Base-by-base conservation (phyloP, 2,888 invertebrate genomes). In the Agelastica alni region DNA sequence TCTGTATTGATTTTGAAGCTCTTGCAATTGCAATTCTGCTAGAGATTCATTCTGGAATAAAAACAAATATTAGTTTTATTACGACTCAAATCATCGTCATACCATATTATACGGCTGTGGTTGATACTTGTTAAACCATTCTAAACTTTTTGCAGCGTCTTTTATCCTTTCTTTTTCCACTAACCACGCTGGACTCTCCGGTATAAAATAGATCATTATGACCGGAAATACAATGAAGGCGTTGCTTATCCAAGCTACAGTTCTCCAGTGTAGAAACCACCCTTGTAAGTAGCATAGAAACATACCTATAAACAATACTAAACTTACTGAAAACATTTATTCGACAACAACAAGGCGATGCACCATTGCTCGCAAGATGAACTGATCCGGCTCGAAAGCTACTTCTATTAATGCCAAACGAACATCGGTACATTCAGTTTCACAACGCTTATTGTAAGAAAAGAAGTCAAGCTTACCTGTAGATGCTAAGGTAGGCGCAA, bases 161-260 rank as follows among this genome's bases (percentile, higher is more conserved):
- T 80, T 80, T 9, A 75, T 70, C 12, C 78, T 73, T 1, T 81
- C 82, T 64, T 79, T 81, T 0, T 81, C 78, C 1, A 83, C 78
- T 1, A 83, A 72, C 83, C 83, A 84, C 1, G 80, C 78, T 0
- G 84, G 83, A 52, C 83, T 83, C 70, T 84, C 84, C 1, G 82
- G 82, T 2, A 82, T 77, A 69, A 89, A 82, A 54, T 80, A 78
- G 51, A 80, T 77, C 0, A 85, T 80, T 4, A 81, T 72, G 4
- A 83, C 63, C 10, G 88, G 84, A 7, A 81, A 48, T 2, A 78
- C 67, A 1, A 83, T 81, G 7, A 81, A 61, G 17, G 77, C 74
- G 26, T 79, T 79, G 45, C 77, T 75, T 18, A 79, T 66, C 83
- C 83, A 84, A 2, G 83, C 81, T 2, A 81, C 80, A 2, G 76